These are phyloP conservation scores for Campylorhamphus procurvoides DNA, from an alignment of 2,113 vertebrate genomes.

Conservation along the genomic window DNA sequence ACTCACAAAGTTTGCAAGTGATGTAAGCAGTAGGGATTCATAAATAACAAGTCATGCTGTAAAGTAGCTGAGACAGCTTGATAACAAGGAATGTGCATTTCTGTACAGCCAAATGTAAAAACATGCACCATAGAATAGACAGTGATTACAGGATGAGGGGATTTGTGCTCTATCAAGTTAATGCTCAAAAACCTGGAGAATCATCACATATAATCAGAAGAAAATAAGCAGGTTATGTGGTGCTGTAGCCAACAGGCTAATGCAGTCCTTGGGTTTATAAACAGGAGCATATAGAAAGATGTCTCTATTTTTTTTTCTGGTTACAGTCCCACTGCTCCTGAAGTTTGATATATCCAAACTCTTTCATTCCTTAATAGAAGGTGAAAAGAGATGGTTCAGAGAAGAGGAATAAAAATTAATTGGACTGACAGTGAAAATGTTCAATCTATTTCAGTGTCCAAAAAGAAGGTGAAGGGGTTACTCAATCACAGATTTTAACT, in stretches of 20 bases:
- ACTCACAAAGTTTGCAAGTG: not conserved
- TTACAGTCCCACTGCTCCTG: not conserved
- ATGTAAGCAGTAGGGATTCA: not conserved
- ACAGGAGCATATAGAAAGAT: not conserved
- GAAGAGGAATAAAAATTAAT: not conserved
- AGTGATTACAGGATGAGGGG: not conserved
- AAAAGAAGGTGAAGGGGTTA: not conserved
- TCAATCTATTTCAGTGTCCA: not conserved
- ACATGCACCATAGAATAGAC: not conserved
- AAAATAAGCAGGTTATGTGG: not conserved
- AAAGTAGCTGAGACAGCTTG: not conserved
- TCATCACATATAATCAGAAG: not conserved
- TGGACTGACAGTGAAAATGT: not conserved
- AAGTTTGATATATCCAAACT: not conserved
- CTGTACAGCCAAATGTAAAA: constrained; percentile 2
- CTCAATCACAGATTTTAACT: not conserved
- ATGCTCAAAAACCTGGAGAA: not conserved
- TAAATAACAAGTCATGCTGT: not conserved
- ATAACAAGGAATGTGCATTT: not conserved
- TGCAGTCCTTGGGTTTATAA: not conserved
- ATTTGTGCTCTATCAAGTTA: not conserved
- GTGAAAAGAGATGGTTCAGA: not conserved
- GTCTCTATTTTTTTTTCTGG: not conserved
- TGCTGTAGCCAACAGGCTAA: not conserved
- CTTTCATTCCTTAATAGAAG: not conserved